Evolutionary conservation across 2,888 invertebrate species (phyloP), one percentile per base, ranked within the genome.

Genomic region (Hesperia comma): DNA sequence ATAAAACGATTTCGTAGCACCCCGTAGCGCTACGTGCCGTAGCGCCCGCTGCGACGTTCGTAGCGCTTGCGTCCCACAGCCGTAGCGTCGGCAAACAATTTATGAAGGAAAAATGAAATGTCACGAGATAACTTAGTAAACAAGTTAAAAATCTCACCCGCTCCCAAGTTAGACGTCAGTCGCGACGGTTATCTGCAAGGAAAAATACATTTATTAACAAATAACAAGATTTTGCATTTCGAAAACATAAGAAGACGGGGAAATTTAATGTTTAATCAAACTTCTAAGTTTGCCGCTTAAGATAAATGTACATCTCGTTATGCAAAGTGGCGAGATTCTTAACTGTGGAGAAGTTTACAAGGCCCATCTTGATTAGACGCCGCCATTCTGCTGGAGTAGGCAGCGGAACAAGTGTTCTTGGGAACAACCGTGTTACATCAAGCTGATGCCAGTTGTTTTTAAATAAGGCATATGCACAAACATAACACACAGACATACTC

Each of bases 311-410:
- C 37, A 57, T 63, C 46, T 51, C 15, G 40, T 58, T 51, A 41
- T 40, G 40, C 40, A 57, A 58, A 64, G 41, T 58, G 57, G 10
- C 33, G 51, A 64, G 40, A 40, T 63, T 64, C 58, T 41, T 64
- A 64, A 53, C 53, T 58, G 64, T 14, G 5, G 53, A 56, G 63
- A 63, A 58, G 41, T 58, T 64, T 53, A 33, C 64, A 58, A 64
- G 64, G 58, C 64, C 51, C 53, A 64, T 64, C 64, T 64, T 64
- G 64, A 64, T 64, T 64, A 64, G 64, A 53, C 64, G 40, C 49
- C 53, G 64, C 66, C 58, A 60, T 66, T 66, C 60, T 46, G 66
- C 46, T 21, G 43, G 43, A 66, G 60, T 32, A 12, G 46, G 58
- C 54, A 54, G 54, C 64, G 58, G 41, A 46, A 66, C 19, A 53